These are phyloP conservation scores for Porites lobata DNA, from an alignment of 92 coral and sea anemone species.

Conservation along the genomic window DNA sequence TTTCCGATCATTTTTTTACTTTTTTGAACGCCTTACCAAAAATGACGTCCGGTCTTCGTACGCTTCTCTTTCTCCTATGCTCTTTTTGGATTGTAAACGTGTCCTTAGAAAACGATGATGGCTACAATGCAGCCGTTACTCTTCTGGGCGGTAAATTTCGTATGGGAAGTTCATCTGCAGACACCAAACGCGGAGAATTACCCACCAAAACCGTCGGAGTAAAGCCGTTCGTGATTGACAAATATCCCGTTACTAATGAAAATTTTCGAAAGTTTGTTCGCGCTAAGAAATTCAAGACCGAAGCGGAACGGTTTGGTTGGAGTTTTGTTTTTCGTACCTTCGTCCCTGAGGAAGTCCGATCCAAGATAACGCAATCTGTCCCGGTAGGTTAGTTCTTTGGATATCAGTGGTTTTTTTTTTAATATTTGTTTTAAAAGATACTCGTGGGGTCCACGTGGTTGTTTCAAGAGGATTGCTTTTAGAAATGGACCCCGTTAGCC, in stretches of 20 bases:
- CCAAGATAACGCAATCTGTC: constrained; percentile 80
- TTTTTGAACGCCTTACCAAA: constrained; percentile 21
- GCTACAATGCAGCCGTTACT: constrained; percentile 36
- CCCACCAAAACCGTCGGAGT: constrained; percentile 76
- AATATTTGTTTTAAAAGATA: not conserved
- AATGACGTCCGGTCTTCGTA: constrained; percentile 4
- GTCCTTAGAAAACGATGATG: not conserved
- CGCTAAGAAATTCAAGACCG: constrained; percentile 87
- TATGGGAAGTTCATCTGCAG: constrained; percentile 85
- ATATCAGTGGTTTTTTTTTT: not conserved
- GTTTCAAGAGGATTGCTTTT: no score
- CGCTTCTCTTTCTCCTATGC: not conserved
- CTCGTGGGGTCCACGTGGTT: no score
- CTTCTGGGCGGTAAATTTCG: constrained; percentile 83
- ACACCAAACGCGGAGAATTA: constrained; percentile 76
- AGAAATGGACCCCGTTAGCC: no score
- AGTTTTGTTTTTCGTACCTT: constrained; percentile 81
- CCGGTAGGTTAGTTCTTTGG: constrained; percentile 52
- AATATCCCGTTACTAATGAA: constrained; percentile 90
- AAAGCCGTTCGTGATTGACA: constrained; percentile 82
- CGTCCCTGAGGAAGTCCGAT: constrained; percentile 76
- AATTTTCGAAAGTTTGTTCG: constrained; percentile 91
- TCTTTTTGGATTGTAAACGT: not conserved
- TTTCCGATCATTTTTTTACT: not conserved
- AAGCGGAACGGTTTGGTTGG: constrained; percentile 93